Conservation (phyloP, 2,888 invertebrate genomes). For the Cephus runcator region DNA sequence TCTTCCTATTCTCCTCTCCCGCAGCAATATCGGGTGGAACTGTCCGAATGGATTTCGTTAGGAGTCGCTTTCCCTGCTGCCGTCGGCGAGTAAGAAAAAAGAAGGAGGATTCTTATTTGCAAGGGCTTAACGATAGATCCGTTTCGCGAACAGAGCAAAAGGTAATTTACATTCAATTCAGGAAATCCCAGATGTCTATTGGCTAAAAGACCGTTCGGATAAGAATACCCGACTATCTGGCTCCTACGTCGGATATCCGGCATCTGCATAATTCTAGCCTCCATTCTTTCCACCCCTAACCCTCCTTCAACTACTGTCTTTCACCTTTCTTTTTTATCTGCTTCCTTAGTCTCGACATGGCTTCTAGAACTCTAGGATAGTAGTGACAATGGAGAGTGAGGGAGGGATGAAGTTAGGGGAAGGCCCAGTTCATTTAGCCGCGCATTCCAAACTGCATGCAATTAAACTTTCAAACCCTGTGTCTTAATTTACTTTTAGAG, state of each 20-base stretch:
- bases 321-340: conserved; percentile 7
- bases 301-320: background rate
- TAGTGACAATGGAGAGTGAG: background rate
- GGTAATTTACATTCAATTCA: conserved; percentile 59
- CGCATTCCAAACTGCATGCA: conserved; percentile 44
- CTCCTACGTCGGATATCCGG: conserved; percentile 43
- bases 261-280: conserved; percentile 52
- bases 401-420: conserved; percentile 3
- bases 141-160: conserved; percentile 44
- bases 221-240: conserved; percentile 46
- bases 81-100: background rate
- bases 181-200: conserved; percentile 54
- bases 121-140: conserved; percentile 51
- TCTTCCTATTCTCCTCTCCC: background rate
- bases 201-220: conserved; percentile 42
- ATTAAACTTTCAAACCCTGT: conserved; percentile 53
- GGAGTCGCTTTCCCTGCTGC: background rate
- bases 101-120: conserved; percentile 40
- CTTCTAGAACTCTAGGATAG: conserved; percentile 4
- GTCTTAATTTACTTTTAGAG: conserved; percentile 44
- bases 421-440: conserved; percentile 33
- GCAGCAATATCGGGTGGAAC: background rate
- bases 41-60: background rate
- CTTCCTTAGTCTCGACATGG: conserved; percentile 14
- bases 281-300: conserved; percentile 18